Percentiles rank a stretch among this genome's conserved stretches.
These are phyloP conservation scores for Neopipo cinnamomea DNA, from an alignment of 2,113 vertebrate species.

Conservation along the genomic window DNA sequence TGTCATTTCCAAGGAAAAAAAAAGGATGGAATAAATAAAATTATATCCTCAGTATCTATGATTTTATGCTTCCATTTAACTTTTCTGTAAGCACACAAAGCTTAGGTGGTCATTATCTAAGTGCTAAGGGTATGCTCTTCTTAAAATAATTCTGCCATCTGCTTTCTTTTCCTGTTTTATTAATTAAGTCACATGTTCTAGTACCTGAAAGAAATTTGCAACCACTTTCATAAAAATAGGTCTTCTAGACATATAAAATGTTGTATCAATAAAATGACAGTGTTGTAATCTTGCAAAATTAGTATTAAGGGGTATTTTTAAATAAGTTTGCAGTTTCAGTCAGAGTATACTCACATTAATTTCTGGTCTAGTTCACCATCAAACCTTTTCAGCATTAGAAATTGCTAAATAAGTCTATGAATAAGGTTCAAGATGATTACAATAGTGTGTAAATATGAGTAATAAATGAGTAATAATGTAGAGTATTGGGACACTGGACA, in stretches of 20 bases:
- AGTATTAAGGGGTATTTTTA: neutral
- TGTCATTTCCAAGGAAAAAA: neutral
- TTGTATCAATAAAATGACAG: neutral
- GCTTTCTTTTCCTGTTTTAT: neutral
- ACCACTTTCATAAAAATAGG: neutral
- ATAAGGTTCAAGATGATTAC: neutral
- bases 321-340: neutral
- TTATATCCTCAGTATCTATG: neutral
- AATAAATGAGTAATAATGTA: neutral
- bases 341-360: neutral
- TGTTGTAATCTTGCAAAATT: neutral
- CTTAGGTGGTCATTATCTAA: neutral
- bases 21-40: neutral
- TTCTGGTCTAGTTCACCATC: neutral
- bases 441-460: neutral
- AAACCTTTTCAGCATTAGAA: neutral
- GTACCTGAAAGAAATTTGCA: neutral
- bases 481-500: neutral
- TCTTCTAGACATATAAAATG: neutral
- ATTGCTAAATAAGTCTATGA: neutral
- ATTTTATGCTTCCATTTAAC: neutral
- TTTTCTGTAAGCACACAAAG: neutral
- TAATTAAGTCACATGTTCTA: neutral
- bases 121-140: neutral
- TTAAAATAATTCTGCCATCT: neutral